Percentiles rank a stretch among this genome's conserved stretches.
These are phyloP conservation scores for Parasteatoda lunata DNA, from an alignment of 2,888 invertebrate species.

Conservation along the genomic window DNA sequence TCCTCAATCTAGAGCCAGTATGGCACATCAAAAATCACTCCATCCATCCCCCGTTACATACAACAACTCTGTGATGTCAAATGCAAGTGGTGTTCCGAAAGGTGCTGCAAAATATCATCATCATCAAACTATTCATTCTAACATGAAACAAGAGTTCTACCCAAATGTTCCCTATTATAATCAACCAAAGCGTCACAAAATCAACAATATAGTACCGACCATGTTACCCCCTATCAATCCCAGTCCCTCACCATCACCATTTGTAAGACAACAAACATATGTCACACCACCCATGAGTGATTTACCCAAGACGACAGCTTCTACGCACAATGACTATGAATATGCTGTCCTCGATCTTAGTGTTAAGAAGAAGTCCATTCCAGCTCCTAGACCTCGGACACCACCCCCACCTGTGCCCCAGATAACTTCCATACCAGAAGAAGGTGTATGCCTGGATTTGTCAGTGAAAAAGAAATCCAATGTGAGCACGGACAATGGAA, in stretches of 20 bases:
- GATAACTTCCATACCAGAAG: constrained; percentile 32
- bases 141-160: constrained; percentile 42
- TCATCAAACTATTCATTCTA: constrained; percentile 37
- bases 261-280: constrained; percentile 45
- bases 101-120: constrained; percentile 16
- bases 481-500: constrained; percentile 42
- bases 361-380: constrained; percentile 66
- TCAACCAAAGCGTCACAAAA: constrained; percentile 59
- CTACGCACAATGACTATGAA: constrained; percentile 62
- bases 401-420: constrained; percentile 7
- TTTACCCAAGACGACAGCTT: constrained; percentile 49
- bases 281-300: constrained; percentile 54
- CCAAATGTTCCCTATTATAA: constrained; percentile 51
- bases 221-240: constrained; percentile 17
- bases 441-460: constrained; percentile 61
- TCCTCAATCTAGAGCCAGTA: constrained; percentile 12
- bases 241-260: constrained; percentile 44
- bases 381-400: constrained; percentile 13
- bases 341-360: constrained; percentile 70
- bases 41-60: constrained; percentile 48
- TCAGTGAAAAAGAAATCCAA: constrained; percentile 57
- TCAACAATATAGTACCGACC: constrained; percentile 22
- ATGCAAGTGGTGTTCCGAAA: constrained; percentile 12
- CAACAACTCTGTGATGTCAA: constrained; percentile 48
- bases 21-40: constrained; percentile 48